Base-by-base conservation (phyloP, 2,113 vertebrate genomes). In the Marmota monax region DNA sequence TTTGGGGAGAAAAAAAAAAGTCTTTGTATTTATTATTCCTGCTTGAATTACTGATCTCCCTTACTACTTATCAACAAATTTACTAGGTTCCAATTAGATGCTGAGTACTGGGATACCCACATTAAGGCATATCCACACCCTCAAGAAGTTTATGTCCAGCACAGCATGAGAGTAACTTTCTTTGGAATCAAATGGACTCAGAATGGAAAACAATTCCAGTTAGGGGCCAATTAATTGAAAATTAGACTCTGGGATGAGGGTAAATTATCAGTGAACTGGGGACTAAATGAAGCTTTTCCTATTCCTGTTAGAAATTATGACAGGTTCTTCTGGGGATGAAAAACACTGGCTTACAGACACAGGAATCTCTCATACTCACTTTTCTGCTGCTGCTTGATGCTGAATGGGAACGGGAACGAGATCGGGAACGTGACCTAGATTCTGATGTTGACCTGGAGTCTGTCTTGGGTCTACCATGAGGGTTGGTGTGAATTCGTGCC, bases 331-430 rank as follows among this genome's bases (percentile, higher is more conserved):
- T 48, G 25, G 29, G 79, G 16, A 0, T 79, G 70, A 93, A 89
- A 72, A 72, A 53, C 17, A 80, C 29, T 77, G n/a, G 37, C 29
- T 17, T 80, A 85, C 8, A 93, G 18, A 96, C 17, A 9, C 29
- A 76, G 45, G 37, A 90, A 69, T 91, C 11, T 72, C 25, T 82
- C 48, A 94, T 16, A 97, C 97, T 98, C 88, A 98, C 98, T 98
- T 98, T 98, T 63, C 98, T 97, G 95, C 98, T 98, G 96, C 94
- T 97, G 95, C 96, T 95, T 65, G 98, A 98, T 29, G 97, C 97
- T 76, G 97, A 98, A 67, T 96, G 67, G 67, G 67, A 98, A 56
- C 61, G 95, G 5, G 98, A 98, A 27, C 94, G 96, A 4, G 97
- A 98, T 22, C 96, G 96, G 53, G 98, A 98, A 20, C 95, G 97